phyloP scores from a whole-genome alignment of 2,113 vertebrate genomes.

The Acrocephalus kingi region DNA sequence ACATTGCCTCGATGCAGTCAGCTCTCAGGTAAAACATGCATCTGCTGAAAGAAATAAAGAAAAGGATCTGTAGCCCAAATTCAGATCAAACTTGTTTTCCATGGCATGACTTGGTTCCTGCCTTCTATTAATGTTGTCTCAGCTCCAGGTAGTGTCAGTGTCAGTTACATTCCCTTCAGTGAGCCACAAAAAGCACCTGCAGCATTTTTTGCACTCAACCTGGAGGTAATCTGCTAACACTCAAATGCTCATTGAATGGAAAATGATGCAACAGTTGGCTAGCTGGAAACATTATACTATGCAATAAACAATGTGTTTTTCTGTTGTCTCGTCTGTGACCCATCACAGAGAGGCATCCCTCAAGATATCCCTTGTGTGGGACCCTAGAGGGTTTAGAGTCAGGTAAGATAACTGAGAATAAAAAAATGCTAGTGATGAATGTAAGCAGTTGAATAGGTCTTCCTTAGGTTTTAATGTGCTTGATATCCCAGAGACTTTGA shows the following conservation, averaged over 20 bases:
- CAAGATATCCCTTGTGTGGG: not conserved
- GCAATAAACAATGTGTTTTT: slow-evolving; percentile 1
- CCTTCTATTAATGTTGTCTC: not conserved
- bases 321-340: not conserved
- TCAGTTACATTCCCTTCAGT: slow-evolving; percentile 43
- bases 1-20: not conserved
- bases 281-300: slow-evolving; percentile 9
- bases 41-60: not conserved
- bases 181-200: slow-evolving; percentile 53
- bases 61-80: not conserved
- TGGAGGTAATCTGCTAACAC: slow-evolving; percentile 58
- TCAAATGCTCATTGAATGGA: slow-evolving; percentile 58
- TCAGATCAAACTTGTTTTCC: not conserved
- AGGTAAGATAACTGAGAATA: not conserved
- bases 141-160: not conserved
- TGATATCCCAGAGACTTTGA: not conserved
- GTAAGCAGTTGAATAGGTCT: not conserved
- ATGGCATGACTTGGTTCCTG: not conserved
- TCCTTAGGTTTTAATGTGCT: not conserved
- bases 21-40: not conserved
- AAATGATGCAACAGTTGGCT: slow-evolving; percentile 61
- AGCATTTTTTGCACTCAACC: slow-evolving; percentile 59
- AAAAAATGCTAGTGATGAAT: not conserved
- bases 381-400: not conserved
- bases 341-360: not conserved